A percentile compares a stretch with the other conserved stretches of the same genome.
phyloP scores from a whole-genome alignment of 2,888 invertebrate genomes.

The Agapetus fuscipes region DNA sequence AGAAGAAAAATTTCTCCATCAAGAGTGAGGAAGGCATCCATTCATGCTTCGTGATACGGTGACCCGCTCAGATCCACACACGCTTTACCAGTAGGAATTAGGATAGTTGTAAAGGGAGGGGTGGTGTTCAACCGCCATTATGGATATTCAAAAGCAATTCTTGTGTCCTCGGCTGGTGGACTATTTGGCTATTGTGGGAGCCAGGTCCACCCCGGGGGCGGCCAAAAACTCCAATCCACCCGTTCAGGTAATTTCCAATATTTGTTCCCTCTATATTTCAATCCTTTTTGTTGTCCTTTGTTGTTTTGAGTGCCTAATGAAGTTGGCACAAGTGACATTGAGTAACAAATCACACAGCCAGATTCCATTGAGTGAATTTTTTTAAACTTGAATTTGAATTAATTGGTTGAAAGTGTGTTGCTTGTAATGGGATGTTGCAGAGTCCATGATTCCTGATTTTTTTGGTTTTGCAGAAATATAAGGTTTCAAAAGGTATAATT shows the following conservation, averaged over 20 bases:
- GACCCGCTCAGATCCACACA: background rate
- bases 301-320: background rate
- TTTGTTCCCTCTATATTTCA: background rate
- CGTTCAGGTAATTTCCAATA: conserved; percentile 55
- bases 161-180: conserved; percentile 84
- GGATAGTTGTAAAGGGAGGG: too few relatives aligned
- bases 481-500: too few relatives aligned
- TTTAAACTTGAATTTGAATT: too few relatives aligned
- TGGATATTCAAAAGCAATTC: conserved; percentile 63
- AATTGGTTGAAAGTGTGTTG: too few relatives aligned
- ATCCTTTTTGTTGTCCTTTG: too few relatives aligned
- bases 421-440: too few relatives aligned
- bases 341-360: too few relatives aligned
- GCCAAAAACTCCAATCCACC: conserved; percentile 60
- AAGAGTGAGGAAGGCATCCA: background rate
- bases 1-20: background rate
- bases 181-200: conserved; percentile 95
- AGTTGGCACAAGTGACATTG: too few relatives aligned
- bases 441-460: too few relatives aligned
- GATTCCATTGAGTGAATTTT: too few relatives aligned
- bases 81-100: background rate
- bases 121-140: too few relatives aligned
- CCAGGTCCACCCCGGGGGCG: conserved; percentile 57
- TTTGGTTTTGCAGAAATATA: too few relatives aligned
- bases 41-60: background rate